Evolutionary conservation across 2,113 vertebrate genomes (phyloP), one percentile per base, ranked within the genome.

Genomic region (Prochilodus magdalenae): DNA sequence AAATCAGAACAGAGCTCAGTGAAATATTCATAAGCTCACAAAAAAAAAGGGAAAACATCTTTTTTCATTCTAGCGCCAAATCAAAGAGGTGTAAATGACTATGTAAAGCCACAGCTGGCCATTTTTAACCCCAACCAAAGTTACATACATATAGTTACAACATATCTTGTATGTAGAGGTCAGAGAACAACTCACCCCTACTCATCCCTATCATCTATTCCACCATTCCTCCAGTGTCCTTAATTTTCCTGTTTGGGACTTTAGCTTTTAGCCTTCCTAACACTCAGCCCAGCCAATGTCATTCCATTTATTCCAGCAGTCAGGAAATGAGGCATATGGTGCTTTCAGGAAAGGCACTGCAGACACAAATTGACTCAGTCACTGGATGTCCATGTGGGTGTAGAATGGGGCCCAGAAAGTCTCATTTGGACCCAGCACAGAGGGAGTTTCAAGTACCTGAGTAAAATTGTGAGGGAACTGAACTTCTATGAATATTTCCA

Each of bases 181-280:
- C n/a, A n/a, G n/a, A n/a, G n/a, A 53, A 53, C 1, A 24, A 74
- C 26, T 30, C 22, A 26, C 26, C 6, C 57, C 26, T 12, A 26
- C 20, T 49, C 16, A 55, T 20, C n/a, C 57, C 62, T 29, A 36
- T 47, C 72, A 67, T 18, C 40, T 10, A 55, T 24, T 69, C 57
- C 51, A 67, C 27, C 51, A 27, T 53, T 1, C 27, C 22, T 22
- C 12, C 22, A 65, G 47, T 65, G 69, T 22, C 12, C 57, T 29
- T 69, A 18, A 3, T 78, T 81, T 80, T 60, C 24, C 18, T 59
- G 22, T 57, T 44, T 22, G 33, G 36, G 53, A 3, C 73, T 51
- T 80, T 8, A 20, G 3, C 33, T 69, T 71, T 55, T 29, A 66
- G 63, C 63, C 63, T 30, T 30, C 51, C 16, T 49, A 22, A 62